Base-by-base conservation (phyloP, 2,113 vertebrate species). In the Cololabis saira region DNA sequence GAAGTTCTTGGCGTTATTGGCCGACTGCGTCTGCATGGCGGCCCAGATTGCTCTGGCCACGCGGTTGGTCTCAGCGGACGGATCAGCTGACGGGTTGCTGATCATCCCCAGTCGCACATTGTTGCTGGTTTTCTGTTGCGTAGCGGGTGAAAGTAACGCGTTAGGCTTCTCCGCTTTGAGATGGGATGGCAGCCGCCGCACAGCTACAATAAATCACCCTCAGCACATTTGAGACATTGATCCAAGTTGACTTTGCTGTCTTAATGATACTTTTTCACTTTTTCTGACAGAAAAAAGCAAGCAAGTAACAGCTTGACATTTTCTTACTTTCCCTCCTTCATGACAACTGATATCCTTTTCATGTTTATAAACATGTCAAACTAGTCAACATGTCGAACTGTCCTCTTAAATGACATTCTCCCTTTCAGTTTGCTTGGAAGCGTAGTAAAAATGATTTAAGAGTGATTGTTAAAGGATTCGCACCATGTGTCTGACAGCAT, bases 1-100 rank as follows among this genome's bases (percentile, higher is more conserved):
- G 89, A 99, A 98, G 86, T 99, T 99, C 91, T 98, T 99, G 78
- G 97, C 97, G 15, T 96, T 95, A 79, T 93, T 99, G 52, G 96
- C 95, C 0, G 92, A 94, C 70, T 99, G 98, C 0, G 97, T 99
- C 84, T 98, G 96, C 45, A 98, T 93, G 81, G 96, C 94, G 17
- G 96, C 90, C 97, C 96, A 98, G 83, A 99, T 94, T 15, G 96
- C 96, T 78, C 94, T 92, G 37, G 93, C 87, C 2, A 98, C 89
- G 2, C 71, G 59, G 1, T 93, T 96, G 1, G 84, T 94, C 76
- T 94, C 87, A 1, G 80, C 71, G 0, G 89, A 89, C 40, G 86
- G 86, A 1, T 87, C 86, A 30, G 81, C 86, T 6, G 89, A 93
- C 0, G 97, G 97, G 79, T 99, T 99, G 87, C 94, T 97, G 83